phyloP scores from a whole-genome alignment of 2,113 vertebrate species.

The Vimba vimba region DNA sequence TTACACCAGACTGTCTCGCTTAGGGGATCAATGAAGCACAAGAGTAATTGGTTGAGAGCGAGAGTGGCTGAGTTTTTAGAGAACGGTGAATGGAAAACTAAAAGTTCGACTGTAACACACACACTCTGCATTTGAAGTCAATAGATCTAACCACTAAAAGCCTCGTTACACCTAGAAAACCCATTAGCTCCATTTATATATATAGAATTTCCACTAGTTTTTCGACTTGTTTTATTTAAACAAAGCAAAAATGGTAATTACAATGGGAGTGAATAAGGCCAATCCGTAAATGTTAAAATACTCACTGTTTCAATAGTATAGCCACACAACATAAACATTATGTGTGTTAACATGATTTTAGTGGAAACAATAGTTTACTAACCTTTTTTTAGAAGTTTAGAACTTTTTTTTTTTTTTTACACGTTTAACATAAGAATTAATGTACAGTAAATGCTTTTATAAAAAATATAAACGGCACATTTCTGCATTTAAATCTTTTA shows the following conservation, averaged over 20 bases:
- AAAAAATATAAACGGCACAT: neutral
- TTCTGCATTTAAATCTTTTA: neutral
- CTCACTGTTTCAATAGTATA: neutral
- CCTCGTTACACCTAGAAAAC: neutral
- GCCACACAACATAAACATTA: neutral
- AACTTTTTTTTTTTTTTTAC: neutral
- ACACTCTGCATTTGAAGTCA: neutral
- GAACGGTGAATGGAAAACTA: slow-evolving; percentile 22
- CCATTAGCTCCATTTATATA: slow-evolving; percentile 8
- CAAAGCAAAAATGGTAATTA: neutral
- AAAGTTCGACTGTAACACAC: neutral
- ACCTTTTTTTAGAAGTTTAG: neutral
- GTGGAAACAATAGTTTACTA: neutral
- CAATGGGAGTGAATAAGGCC: neutral
- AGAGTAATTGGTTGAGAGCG: neutral
- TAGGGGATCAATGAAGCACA: slow-evolving; percentile 20
- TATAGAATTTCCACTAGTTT: no score
- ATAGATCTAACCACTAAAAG: neutral
- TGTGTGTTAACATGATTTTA: neutral
- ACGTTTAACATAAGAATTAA: neutral
- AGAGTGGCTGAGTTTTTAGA: neutral
- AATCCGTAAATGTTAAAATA: neutral
- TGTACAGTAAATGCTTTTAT: neutral
- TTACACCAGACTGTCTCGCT: slow-evolving; percentile 15
- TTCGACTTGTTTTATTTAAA: neutral